Evolutionary conservation across 2,888 invertebrate genomes (phyloP), one percentile per base, ranked within the genome.

Genomic region (Dryobotodes eremita): DNA sequence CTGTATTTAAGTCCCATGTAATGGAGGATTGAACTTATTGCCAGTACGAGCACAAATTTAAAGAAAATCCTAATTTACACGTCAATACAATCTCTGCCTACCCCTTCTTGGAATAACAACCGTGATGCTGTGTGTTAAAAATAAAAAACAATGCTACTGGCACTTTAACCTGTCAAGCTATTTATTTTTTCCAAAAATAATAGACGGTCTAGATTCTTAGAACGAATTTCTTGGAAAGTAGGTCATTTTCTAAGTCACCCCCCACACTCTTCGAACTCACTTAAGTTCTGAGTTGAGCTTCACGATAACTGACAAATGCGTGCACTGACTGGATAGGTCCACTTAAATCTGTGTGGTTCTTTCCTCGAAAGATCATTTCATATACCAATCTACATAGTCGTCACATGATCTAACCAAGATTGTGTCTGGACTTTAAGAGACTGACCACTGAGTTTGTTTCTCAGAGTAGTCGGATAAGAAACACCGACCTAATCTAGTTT

Each of bases 231-330:
- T 15, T 36, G 8, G 5, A 80, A 82, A 80, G 15, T 85, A 80
- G 82, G 82, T 80, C 85, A 20, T 68, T n/a, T n/a, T 59, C 46
- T 71, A 73, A 66, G 26, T 69, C 78, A 71, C 6, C 36, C n/a
- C n/a, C n/a, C n/a, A n/a, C n/a, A n/a, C n/a, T n/a, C n/a, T 36
- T 50, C 31, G 20, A 31, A 31, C 62, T 31, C 31, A n/a, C 62
- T 5, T 2, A 62, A 2, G 2, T 20, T 23, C 3, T 36, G 64
- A 20, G 23, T 15, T 36, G 31, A 36, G 64, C 36, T 13, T 6
- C 42, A 64, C 42, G 15, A 31, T 50, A 15, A 23, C 31, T 50
- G 11, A 20, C 3, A 66, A 36, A 36, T 36, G 6, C 46, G 15
- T 59, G 36, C 23, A 36, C 15, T 8, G 23, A 15, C 36, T 36